Evolutionary conservation across 1,140 invertebrate genomes (phyloP).

Genomic region (Drosophila ercepeae): DNA sequence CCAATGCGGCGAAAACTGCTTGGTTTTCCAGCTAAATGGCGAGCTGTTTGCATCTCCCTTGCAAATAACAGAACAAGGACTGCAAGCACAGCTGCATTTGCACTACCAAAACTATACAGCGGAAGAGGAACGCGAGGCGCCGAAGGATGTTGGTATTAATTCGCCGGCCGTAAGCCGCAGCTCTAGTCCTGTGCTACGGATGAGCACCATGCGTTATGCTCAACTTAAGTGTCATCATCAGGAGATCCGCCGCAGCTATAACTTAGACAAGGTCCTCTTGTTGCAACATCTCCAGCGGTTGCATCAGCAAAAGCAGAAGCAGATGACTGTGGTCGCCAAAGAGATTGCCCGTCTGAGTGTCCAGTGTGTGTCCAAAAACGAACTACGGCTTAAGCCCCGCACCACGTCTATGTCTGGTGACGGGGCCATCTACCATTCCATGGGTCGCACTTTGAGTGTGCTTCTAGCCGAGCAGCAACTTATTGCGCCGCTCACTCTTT

Average conservation of each 20-base stretch:
- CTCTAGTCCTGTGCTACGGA: constrained; percentile 51
- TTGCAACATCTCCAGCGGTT: constrained; percentile 68
- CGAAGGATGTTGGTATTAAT: constrained; percentile 51
- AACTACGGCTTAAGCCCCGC: constrained; percentile 60
- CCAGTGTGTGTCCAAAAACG: constrained; percentile 70
- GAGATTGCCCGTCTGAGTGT: constrained; percentile 73
- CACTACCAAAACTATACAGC: constrained; percentile 64
- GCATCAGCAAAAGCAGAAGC: constrained; percentile 81
- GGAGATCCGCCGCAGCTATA: constrained; percentile 90
- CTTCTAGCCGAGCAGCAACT: constrained; percentile 67
- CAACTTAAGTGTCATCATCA: constrained; percentile 80
- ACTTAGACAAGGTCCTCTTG: constrained; percentile 87
- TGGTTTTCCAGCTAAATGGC: constrained; percentile 94
- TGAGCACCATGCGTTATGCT: constrained; percentile 66
- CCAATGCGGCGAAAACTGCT: constrained; percentile 90
- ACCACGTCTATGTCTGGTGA: constrained; percentile 60
- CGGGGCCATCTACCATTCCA: constrained; percentile 68
- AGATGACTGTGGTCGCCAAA: constrained; percentile 79
- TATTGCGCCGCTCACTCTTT: constrained; percentile 68
- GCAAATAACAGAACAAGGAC: constrained; percentile 52
- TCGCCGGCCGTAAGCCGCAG: constrained; percentile 62
- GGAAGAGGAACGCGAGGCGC: constrained; percentile 33
- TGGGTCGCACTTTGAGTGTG: constrained; percentile 75
- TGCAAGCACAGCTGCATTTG: constrained; percentile 62
- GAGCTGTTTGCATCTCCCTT: constrained; percentile 91